Evolutionary conservation across 2,113 vertebrate species (phyloP), one percentile per base, ranked within the genome.

Genomic region (Salvator merianae): DNA sequence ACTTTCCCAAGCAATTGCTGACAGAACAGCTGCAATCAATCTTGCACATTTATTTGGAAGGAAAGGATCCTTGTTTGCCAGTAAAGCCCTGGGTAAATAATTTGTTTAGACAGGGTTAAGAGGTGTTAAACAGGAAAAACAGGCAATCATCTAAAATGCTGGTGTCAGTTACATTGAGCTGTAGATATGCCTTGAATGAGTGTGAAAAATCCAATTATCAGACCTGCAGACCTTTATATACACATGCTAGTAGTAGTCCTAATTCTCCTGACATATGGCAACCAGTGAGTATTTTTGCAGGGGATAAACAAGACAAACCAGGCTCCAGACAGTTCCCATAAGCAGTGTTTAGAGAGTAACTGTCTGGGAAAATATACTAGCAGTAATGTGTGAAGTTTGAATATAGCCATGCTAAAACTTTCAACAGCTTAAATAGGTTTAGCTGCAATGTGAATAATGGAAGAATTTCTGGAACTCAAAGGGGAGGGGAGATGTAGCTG

Each of bases 51-150:
- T 75, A 59, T 90, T 84, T 86, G 70, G 83, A 79, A 83, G 50
- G 72, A 91, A 88, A 86, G 66, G 86, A 79, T 87, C 81, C 83
- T 91, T 90, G 47, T 90, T 91, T 92, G 59, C n/a, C 88, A 92
- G 91, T 85, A 84, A 86, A 94, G 80, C 38, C 75, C 73, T 36
- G 4, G 81, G 65, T 72, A 92, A 94, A 91, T 89, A 89, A 91
- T 40, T 79, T 89, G 53, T 93, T 92, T 88, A 90, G 62, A 81
- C 30, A 89, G 53, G 85, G 78, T 36, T 86, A 93, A 89, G 84
- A 91, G 82, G 12, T 80, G 63, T 79, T 89, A 88, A 89, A 86
- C 43, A 86, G 77, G 40, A 93, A 93, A 92, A 90, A 50, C 36
- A 79, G 59, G 24, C 43, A 84, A 50, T 77, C 71, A 38, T 28